These are phyloP conservation scores for Drosophila monieri DNA, from an alignment of 2,888 invertebrate species.

Conservation along the genomic window DNA sequence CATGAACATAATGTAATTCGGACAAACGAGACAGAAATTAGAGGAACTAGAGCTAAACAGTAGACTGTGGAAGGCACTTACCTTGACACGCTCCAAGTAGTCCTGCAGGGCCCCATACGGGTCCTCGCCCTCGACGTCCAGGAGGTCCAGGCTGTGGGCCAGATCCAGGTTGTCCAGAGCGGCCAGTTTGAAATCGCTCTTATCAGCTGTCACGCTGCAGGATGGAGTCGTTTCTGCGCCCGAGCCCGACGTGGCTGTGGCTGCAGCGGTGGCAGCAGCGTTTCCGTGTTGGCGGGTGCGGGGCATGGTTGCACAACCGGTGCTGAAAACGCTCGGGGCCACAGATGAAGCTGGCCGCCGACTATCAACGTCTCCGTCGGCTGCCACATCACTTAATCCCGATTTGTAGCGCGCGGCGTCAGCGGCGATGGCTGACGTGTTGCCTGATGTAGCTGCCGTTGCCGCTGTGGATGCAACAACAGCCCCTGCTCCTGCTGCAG, in stretches of 20 bases:
- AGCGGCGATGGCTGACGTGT: constrained; percentile 71
- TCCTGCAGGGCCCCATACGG: constrained; percentile 82
- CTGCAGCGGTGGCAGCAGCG: constrained; percentile 45
- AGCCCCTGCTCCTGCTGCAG: constrained; percentile 50
- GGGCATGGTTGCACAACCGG: constrained; percentile 81
- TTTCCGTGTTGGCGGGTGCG: constrained; percentile 75
- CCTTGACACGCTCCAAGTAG: constrained; percentile 83
- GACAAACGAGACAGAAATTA: too few relatives aligned
- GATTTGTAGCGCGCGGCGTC: constrained; percentile 79
- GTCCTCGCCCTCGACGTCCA: constrained; percentile 82
- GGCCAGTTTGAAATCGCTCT: constrained; percentile 73
- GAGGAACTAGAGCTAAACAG: neutral
- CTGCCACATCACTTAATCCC: constrained; percentile 72
- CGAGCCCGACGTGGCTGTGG: constrained; percentile 36
- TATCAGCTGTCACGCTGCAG: constrained; percentile 78
- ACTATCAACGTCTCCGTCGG: constrained; percentile 61
- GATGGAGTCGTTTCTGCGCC: constrained; percentile 48
- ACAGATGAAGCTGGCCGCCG: constrained; percentile 56
- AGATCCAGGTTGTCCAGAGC: constrained; percentile 81
- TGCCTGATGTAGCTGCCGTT: constrained; percentile 49
- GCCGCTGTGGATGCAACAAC: constrained; percentile 46
- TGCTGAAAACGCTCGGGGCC: constrained; percentile 71
- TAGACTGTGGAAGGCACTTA: constrained; percentile 55
- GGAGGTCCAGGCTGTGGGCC: constrained; percentile 75
- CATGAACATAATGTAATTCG: too few relatives aligned